These are phyloP conservation scores for Steinernema carpocapsae DNA, from an alignment of 2,888 invertebrate genomes.

Conservation along the genomic window DNA sequence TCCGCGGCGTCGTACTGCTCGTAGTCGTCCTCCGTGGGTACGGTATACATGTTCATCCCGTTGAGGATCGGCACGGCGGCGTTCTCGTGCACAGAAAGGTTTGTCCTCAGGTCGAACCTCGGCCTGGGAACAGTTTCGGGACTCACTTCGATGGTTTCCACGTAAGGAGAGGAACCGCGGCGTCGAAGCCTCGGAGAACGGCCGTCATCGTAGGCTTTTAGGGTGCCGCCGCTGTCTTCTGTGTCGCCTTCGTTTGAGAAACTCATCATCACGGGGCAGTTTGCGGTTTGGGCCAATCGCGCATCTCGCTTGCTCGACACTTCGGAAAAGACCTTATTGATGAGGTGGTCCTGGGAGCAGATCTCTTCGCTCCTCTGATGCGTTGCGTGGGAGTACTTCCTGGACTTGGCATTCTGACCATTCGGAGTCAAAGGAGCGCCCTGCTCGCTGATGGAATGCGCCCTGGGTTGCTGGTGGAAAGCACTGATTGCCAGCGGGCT, in stretches of 20 bases:
- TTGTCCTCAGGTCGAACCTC: neutral
- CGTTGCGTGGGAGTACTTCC: neutral
- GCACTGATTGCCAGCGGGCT: neutral
- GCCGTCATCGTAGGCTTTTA: neutral
- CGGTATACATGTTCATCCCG: neutral
- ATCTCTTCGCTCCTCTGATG: conserved; percentile 15
- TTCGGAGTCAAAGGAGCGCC: neutral
- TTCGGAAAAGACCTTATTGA: neutral
- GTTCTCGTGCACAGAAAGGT: conserved; percentile 10
- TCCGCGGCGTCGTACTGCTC: conserved; percentile 24
- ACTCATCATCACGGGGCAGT: conserved; percentile 24
- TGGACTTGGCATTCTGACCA: neutral
- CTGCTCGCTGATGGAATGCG: conserved; percentile 20
- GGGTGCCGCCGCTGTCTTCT: conserved; percentile 19
- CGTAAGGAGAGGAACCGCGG: neutral
- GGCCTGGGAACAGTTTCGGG: neutral
- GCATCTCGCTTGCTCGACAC: neutral
- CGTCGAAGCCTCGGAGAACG: conserved; percentile 1
- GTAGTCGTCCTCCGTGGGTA: neutral
- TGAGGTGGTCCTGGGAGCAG: conserved; percentile 9
- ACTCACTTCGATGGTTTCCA: neutral
- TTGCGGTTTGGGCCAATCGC: neutral
- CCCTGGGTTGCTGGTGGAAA: conserved; percentile 3
- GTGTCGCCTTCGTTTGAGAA: conserved; percentile 6
- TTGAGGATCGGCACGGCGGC: conserved; percentile 20